Evolutionary conservation across 2,888 invertebrate species (phyloP).

Genomic region (Allacma fusca): DNA sequence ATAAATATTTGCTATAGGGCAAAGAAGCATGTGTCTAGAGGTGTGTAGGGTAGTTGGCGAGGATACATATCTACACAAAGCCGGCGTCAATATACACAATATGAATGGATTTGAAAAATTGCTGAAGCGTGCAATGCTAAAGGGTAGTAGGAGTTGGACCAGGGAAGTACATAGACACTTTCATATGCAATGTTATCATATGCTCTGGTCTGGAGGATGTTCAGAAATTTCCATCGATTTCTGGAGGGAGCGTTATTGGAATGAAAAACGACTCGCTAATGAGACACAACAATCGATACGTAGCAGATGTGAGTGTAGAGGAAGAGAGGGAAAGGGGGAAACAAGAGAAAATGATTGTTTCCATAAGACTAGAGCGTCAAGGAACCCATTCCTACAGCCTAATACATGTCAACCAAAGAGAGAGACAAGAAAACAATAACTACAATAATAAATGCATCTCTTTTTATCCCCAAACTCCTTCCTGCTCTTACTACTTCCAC

Average conservation of each 20-base stretch:
- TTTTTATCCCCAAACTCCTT: not conserved
- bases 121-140: conserved; percentile 37
- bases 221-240: conserved; percentile 25
- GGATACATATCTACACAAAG: not conserved
- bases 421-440: conserved; percentile 33
- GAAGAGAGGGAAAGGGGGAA: conserved; percentile 16
- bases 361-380: conserved; percentile 6
- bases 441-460: conserved; percentile 27
- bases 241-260: conserved; percentile 27
- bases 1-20: too few species aligned
- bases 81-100: not conserved
- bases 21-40: too few species aligned
- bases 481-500: not conserved
- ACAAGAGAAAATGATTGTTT: conserved; percentile 39
- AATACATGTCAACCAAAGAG: conserved; percentile 29
- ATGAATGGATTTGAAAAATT: conserved; percentile 44
- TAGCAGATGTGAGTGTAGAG: conserved; percentile 27
- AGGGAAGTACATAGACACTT: not conserved
- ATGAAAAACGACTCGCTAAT: conserved; percentile 47
- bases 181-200: not conserved
- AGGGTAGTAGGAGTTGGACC: not conserved
- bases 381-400: conserved; percentile 3
- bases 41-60: too few species aligned
- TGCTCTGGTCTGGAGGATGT: not conserved
- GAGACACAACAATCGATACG: conserved; percentile 48